Evolutionary conservation across 2,797 vertebrate genomes (phyloP), one percentile per base, ranked within the genome.

Genomic region (Pantherophis vulpinus): DNA sequence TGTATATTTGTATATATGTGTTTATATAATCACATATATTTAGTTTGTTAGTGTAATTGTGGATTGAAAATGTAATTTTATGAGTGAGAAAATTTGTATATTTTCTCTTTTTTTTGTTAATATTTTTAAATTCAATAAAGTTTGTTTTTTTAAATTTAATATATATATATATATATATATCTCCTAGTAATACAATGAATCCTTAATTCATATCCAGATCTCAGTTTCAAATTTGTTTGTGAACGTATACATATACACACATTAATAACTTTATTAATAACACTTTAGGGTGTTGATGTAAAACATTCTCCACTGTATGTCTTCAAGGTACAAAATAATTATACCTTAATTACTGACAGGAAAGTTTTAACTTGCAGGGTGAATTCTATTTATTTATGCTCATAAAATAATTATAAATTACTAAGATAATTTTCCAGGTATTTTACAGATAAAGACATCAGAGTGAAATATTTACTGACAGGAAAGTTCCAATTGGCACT

Each of bases 171-270:
- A 42, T 42, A 42, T 42, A 42, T 42, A 42, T 42, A 42, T 42
- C n/a, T 94, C 92, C 95, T 55, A 70, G 93, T 63, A 95, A 94
- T 51, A 91, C 23, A 94, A 56, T 42, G 93, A 92, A 32, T 87
- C 94, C 42, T 93, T 61, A 51, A 29, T 13, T 92, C 74, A 47
- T 47, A 83, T 25, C 10, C 74, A 47, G 74, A 12, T 83, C 20
- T 47, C 37, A 25, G 74, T 83, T 83, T 83, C 74, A 47, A 25
- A 83, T 12, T 23, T 70, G n/a, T 70, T 16, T 70, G 66, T 47
- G 74, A 23, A 18, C 1, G 9, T 20, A 42, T 23, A 79, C 3
- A 23, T 37, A 23, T 42, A 42, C 3, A 79, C 74, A 47, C 37
- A 79, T 23, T 42, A 32, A 90, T 55, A 70, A 90, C 54, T 66